Evolutionary conservation across 2,797 vertebrate species (phyloP).

Genomic region (Amniataba percoides): DNA sequence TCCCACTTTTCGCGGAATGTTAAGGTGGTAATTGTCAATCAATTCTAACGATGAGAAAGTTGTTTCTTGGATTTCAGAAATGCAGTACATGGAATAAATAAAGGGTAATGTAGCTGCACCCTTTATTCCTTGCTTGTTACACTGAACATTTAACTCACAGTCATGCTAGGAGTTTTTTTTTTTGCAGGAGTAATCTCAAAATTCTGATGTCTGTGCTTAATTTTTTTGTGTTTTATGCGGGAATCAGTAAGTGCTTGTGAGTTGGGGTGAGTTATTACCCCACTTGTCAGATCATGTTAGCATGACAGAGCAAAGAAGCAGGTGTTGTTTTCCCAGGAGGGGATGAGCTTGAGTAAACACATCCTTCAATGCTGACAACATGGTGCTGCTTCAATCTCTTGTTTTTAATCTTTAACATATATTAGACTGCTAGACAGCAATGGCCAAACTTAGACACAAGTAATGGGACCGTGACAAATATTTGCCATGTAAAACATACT

Average conservation of each 20-base stretch:
- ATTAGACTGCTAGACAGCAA: constrained; percentile 22
- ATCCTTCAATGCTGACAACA: constrained; percentile 60
- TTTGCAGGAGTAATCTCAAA: background rate
- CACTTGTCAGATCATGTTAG: constrained; percentile 67
- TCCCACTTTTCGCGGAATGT: constrained; percentile 35
- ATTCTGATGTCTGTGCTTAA: constrained; percentile 1
- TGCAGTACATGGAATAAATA: background rate
- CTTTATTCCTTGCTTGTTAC: constrained; percentile 6
- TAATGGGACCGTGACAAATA: background rate
- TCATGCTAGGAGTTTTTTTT: background rate
- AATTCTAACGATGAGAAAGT: background rate
- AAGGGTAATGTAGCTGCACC: background rate
- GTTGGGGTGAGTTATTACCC: constrained; percentile 52
- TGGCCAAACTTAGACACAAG: background rate
- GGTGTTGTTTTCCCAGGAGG: constrained; percentile 72
- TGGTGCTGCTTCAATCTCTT: constrained; percentile 42
- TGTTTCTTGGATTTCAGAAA: background rate
- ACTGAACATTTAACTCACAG: background rate
- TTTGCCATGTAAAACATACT: constrained; percentile 6
- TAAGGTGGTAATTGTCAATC: constrained; percentile 8
- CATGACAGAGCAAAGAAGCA: constrained; percentile 67
- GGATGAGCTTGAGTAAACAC: constrained; percentile 68
- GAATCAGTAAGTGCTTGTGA: constrained; percentile 21
- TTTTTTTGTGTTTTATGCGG: constrained; percentile 2
- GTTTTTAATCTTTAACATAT: constrained; percentile 39